Conservation (phyloP, 2,113 vertebrate genomes). For the Zingel zingel region DNA sequence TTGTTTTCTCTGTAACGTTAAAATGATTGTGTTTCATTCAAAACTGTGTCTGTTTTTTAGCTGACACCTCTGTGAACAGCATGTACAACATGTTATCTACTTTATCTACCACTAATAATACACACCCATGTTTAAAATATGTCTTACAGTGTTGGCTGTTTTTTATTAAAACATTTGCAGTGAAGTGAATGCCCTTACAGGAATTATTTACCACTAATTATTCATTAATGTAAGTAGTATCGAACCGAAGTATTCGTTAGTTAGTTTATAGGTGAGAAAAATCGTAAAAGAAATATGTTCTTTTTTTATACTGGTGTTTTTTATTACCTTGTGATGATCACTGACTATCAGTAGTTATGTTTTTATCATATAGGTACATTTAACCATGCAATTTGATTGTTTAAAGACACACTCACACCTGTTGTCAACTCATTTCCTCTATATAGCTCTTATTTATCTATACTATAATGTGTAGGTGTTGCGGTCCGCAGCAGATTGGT, state of each 20-base stretch:
- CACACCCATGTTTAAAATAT: background rate
- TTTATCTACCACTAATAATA: background rate
- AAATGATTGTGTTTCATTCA: background rate
- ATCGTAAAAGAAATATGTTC: too few relatives aligned
- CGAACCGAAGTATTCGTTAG: too few relatives aligned
- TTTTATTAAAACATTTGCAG: background rate
- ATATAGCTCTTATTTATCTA: background rate
- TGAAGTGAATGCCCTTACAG: background rate
- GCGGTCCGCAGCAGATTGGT: slow-evolving; percentile 96
- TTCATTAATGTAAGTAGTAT: background rate
- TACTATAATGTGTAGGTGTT: slow-evolving; percentile 83
- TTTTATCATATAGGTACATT: background rate
- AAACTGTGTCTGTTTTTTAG: background rate
- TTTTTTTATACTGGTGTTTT: too few relatives aligned
- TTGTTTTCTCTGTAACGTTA: background rate
- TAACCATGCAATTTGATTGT: background rate
- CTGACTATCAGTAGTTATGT: background rate
- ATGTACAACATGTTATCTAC: background rate
- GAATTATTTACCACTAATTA: background rate
- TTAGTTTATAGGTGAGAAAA: background rate
- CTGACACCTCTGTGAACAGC: background rate
- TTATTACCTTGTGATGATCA: background rate
- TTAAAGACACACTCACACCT: background rate
- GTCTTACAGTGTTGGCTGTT: background rate
- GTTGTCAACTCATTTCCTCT: too few relatives aligned